These are phyloP conservation scores for Hepsetus odoe DNA, from an alignment of 2,113 vertebrate genomes.

Conservation along the genomic window DNA sequence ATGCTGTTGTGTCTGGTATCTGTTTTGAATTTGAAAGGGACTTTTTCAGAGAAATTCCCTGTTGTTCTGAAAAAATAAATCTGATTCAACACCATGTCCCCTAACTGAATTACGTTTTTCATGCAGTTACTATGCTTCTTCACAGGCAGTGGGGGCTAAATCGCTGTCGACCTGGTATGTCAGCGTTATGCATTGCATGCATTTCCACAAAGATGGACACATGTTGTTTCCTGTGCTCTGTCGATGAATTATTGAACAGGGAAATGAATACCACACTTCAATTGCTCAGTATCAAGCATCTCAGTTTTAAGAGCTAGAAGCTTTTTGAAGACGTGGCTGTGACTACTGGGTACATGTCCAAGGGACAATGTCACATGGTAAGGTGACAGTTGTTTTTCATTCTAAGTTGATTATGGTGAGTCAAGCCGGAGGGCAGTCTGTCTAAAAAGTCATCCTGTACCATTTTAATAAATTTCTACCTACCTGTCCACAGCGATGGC, in stretches of 20 bases:
- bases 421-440: conserved; percentile 25
- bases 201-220: neutral
- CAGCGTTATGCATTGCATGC: neutral
- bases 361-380: conserved; percentile 74
- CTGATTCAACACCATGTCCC: neutral
- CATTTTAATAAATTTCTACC: conserved; percentile 82
- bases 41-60: neutral
- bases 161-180: conserved; percentile 2
- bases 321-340: neutral
- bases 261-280: neutral
- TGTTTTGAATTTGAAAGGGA: neutral
- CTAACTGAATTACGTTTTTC: neutral
- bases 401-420: conserved; percentile 14
- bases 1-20: neutral
- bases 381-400: conserved; percentile 9
- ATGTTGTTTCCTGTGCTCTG: neutral
- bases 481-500: conserved; percentile 97
- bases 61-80: neutral
- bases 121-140: neutral
- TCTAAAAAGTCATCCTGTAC: conserved; percentile 3
- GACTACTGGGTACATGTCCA: conserved; percentile 71
- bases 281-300: neutral
- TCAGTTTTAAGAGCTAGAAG: neutral
- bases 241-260: neutral
- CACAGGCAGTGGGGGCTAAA: neutral